A percentile compares a stretch with the other conserved stretches of the same genome.
These are phyloP conservation scores for Grus americana DNA, from an alignment of 2,113 vertebrate genomes.

Conservation along the genomic window DNA sequence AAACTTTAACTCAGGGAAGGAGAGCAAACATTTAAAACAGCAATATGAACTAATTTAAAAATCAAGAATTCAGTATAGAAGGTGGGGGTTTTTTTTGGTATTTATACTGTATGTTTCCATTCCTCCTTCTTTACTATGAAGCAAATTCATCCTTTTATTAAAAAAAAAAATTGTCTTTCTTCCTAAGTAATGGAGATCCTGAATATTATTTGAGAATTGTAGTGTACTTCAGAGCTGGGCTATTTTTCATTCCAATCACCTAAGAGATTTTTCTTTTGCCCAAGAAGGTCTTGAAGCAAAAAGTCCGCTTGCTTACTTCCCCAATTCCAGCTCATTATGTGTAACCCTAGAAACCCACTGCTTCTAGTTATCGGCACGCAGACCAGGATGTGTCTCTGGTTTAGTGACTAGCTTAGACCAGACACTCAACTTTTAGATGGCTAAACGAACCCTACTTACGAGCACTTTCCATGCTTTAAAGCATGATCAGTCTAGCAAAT, in stretches of 20 bases:
- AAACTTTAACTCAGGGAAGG: not conserved
- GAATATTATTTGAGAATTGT: not conserved
- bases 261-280: not conserved
- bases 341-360: not conserved
- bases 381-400: not conserved
- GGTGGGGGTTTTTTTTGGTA: not conserved
- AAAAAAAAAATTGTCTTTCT: not conserved
- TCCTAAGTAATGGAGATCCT: not conserved
- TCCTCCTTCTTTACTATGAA: not conserved
- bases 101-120: not conserved
- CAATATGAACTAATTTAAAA: not conserved
- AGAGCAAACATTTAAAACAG: not conserved
- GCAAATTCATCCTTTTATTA: not conserved
- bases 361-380: not conserved
- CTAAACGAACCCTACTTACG: not conserved
- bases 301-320: not conserved
- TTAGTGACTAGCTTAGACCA: not conserved
- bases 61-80: not conserved
- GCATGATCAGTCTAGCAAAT: not conserved
- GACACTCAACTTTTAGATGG: not conserved
- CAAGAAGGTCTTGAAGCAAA: not conserved
- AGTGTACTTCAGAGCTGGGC: not conserved
- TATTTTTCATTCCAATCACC: not conserved
- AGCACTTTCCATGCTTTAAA: not conserved
- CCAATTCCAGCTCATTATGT: not conserved